Evolutionary conservation across 2,113 vertebrate species (phyloP), one percentile per base, ranked within the genome.

Genomic region (Peromyscus polionotus): DNA sequence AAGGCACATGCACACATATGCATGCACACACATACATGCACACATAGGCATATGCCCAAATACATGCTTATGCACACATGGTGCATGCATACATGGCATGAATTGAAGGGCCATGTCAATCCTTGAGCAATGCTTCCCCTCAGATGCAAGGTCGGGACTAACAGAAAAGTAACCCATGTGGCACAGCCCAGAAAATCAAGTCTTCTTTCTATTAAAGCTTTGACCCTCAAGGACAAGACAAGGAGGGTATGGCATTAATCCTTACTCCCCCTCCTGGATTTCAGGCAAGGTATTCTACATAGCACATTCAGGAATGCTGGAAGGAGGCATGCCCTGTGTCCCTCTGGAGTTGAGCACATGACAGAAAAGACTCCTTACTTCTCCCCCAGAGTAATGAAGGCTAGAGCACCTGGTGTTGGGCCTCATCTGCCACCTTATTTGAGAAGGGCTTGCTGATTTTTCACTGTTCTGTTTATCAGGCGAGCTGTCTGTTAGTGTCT

Each of bases 301-400:
- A 72, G 39, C 65, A 88, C 31, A 19, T 33, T 89, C 70, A 59
- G 5, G 20, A 19, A 79, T 36, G 12, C 26, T 12, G n/a, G 33
- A 80, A 73, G 19, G 67, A n/a, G 6, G 54, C 2, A 31, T 48
- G 0, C 11, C 5, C 11, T 36, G 14, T 45, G 5, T 6, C 57
- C 24, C 26, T 33, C 1, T 31, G 26, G 11, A 13, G 9, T 48
- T 36, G 0, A 19, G 28, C 12, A 14, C 2, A 9, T 8, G 11
- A 16, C 51, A 72, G 12, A 72, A 87, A 10, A 17, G 1, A 83
- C 45, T 36, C 5, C 20, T 7, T 24, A 20, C 33, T 33, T 88
- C 67, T 20, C 59, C 31, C 48, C 42, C 77, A 87, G 28, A 33
- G 4, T 8, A 70, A 61, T 13, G 8, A 7, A 6, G 11, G n/a